Evolutionary conservation across 2,113 vertebrate species (phyloP), one percentile per base, ranked within the genome.

Genomic region (Toxostoma redivivum): DNA sequence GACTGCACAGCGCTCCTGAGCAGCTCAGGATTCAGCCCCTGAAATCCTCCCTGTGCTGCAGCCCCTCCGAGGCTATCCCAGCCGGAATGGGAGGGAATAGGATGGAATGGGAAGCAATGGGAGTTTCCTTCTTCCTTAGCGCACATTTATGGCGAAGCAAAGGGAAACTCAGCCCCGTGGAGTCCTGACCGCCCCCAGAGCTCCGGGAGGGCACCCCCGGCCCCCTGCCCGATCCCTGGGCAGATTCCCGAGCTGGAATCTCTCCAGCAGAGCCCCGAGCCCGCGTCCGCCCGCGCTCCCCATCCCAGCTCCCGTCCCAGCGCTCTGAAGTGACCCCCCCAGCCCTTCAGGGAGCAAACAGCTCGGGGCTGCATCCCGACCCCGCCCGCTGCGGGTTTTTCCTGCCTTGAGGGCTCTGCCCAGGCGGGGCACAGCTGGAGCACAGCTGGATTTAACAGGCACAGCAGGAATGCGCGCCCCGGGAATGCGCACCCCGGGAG

Each of bases 361-460:
- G 7, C 8, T 5, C 30, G 50, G 45, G 48, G 27, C 33, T 6
- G 21, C 12, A 4, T 30, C 69, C 48, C 60, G 35, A 25, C 10
- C 76, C 54, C 7, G 9, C 25, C 51, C 18, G 50, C 42, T 17
- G 51, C 14, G 33, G 45, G 3, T 25, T 79, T 65, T 38, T 42
- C 45, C 82, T 22, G 12, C 5, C 44, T 4, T 12, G 61, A 9
- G 5, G 38, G 67, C 21, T 79, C 40, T 85, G 56, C 90, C 44
- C 44, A n/a, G 81, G 23, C 60, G 9, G 88, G 40, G 65, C 78
- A 90, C 90, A 91, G 96, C 96, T 96, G 96, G 91, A 92, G 47
- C 67, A 40, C 94, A 94, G 95, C 90, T 65, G 25, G 74, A 27
- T 35, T 54, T 71, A 87, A 58, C 70, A 35, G 83, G 80, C 84